A percentile compares a stretch with the other conserved stretches of the same genome.
Conservation (phyloP, 2,113 vertebrate genomes). For the Grallaria varia region DNA sequence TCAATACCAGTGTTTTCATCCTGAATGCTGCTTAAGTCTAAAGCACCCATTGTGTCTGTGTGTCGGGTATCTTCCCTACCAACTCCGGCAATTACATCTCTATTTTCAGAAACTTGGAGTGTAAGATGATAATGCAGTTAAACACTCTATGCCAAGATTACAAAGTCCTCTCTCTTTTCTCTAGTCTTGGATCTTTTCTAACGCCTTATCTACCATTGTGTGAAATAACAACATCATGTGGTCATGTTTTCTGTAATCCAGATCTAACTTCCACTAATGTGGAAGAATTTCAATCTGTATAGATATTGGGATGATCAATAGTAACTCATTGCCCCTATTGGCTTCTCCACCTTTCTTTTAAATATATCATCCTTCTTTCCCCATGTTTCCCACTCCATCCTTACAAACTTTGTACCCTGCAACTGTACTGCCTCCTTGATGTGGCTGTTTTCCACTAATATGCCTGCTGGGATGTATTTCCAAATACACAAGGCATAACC, state of each 20-base stretch:
- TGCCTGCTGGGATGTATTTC: not conserved
- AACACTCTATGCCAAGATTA: not conserved
- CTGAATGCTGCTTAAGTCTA: not conserved
- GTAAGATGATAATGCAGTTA: not conserved
- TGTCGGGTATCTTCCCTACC: not conserved
- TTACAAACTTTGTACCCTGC: not conserved
- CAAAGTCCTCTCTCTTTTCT: not conserved
- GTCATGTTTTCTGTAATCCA: not conserved
- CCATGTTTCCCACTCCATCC: not conserved
- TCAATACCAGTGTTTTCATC: not conserved
- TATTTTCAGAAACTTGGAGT: not conserved
- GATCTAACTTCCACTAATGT: not conserved
- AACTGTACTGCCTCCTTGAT: not conserved
- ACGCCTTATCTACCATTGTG: not conserved
- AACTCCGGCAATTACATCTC: not conserved
- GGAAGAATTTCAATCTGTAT: not conserved
- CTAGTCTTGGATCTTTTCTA: not conserved
- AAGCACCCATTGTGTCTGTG: not conserved
- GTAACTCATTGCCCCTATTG: not conserved
- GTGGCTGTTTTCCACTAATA: not conserved
- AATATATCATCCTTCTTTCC: not conserved
- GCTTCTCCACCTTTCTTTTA: not conserved
- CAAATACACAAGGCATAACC: not conserved
- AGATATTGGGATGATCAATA: not conserved
- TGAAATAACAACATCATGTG: not conserved